Evolutionary conservation across 1,140 invertebrate genomes (phyloP), one percentile per base, ranked within the genome.

Genomic region (Drosophila persimilis): DNA sequence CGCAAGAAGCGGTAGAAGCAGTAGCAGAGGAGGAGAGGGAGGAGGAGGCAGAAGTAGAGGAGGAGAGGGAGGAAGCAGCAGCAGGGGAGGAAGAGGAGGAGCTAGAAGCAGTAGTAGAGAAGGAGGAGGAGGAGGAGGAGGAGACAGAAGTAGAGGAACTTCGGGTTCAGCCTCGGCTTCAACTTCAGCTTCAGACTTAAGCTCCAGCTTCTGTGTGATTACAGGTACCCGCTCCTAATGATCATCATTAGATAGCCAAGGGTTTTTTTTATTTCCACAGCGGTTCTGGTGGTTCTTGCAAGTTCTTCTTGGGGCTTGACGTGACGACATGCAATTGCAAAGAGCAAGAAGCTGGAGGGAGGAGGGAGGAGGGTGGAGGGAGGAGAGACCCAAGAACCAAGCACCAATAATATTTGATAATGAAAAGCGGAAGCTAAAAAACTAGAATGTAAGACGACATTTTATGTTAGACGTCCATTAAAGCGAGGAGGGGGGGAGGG

Each of bases 321-420:
- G 83, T 86, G 83, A 78, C 83, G 73, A 88, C 83, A 86, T 86
- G 83, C 83, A 81, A 86, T 88, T 44, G 24, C 50, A 76, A 63
- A 53, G 44, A 62, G 31, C 22, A 53, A 43, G 46, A 43, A 46
- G 26, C 4, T 6, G 11, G 9, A 60, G 29, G 39, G 24, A 50
- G 63, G 45, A 57, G 17, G 11, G 9, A 60, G 11, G 9, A 60
- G 17, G 63, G 45, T 50, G 17, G 17, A 17, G 17, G 17, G 17
- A 17, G 17, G 7, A 60, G 26, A 44, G 24, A 50, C 57, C 35
- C 50, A 51, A 67, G 53, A 75, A 61, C 61, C 20, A 20, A 51
- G 6, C 60, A 74, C 53, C 78, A 88, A 86, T 88, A 86, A 88
- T 86, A 88, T 88, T 88, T 88, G 83, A 88, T 88, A 88, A 88